Evolutionary conservation across 1,140 invertebrate genomes (phyloP), one percentile per base, ranked within the genome.

Genomic region (Elymnias hypermnestra): DNA sequence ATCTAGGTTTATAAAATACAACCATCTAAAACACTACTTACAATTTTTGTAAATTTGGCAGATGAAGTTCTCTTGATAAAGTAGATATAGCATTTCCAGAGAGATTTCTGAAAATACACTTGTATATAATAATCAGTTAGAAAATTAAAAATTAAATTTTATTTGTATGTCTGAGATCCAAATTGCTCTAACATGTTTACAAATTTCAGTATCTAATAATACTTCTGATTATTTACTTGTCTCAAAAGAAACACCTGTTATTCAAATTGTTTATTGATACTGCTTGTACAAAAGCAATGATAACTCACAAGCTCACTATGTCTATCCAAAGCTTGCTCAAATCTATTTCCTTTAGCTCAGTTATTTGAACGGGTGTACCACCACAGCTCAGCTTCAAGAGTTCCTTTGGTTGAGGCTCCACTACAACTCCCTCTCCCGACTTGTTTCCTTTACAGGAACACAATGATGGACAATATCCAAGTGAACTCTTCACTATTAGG

Each of bases 11-110:
- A n/a, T n/a, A n/a, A n/a, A n/a, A n/a, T n/a, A n/a, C n/a, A n/a
- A n/a, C n/a, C 12, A 8, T 6, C 33, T 26, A 21, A 54, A 33
- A 37, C n/a, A 15, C 14, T 47, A 78, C 77, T 82, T 57, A 87
- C 85, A 87, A 53, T 63, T 84, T 87, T 54, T 87, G 82, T 40
- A 87, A 61, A 54, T 70, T 72, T 22, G 85, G 83, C 17, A 87
- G 44, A 54, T 79, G 67, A 21, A 86, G 50, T 48, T 86, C 82
- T 40, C 78, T 69, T 19, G 83, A 82, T 33, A 87, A 48, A 22
- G 74, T 83, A n/a, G 76, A 72, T 10, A 87, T 81, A 5, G 72
- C 76, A 67, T 86, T 87, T 14, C 75, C 82, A 14, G 84, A 86
- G 46, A 87, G 54, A 56, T 87, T 85, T 45, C 84, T 87, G 62